Conservation (phyloP, 2,888 invertebrate species). For the Drosophila bunnanda region DNA sequence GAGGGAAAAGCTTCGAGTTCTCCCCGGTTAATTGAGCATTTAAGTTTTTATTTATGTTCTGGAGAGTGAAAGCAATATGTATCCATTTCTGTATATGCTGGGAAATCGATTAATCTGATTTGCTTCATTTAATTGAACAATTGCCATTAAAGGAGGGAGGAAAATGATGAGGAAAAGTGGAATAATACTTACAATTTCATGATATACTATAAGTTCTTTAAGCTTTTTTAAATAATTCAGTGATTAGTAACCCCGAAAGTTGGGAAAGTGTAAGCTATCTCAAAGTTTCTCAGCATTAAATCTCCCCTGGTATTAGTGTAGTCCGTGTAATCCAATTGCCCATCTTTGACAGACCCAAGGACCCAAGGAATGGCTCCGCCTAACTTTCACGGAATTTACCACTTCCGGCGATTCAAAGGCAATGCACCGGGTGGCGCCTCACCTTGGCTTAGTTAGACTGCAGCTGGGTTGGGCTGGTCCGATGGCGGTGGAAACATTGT, state of each 20-base stretch:
- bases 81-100: conserved; percentile 2
- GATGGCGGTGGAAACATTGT: conserved; percentile 39
- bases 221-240: neutral
- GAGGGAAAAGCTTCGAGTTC: neutral
- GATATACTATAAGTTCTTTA: too few relatives aligned
- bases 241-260: neutral
- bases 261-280: neutral
- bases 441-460: conserved; percentile 43
- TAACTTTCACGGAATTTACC: conserved; percentile 5
- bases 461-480: conserved; percentile 19
- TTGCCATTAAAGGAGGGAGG: neutral
- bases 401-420: conserved; percentile 33
- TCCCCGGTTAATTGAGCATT: conserved; percentile 55
- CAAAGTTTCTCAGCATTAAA: neutral
- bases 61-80: conserved; percentile 3
- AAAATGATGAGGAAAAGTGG: neutral
- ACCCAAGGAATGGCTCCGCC: conserved; percentile 2
- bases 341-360: neutral
- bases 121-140: conserved; percentile 1
- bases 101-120: conserved; percentile 1
- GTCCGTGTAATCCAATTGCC: neutral
- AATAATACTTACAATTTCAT: too few relatives aligned
- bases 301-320: neutral
- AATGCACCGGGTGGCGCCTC: conserved; percentile 24
- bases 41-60: conserved; percentile 9